Base-by-base conservation (phyloP, 2,797 vertebrate species). In the Bucorvus abyssinicus region DNA sequence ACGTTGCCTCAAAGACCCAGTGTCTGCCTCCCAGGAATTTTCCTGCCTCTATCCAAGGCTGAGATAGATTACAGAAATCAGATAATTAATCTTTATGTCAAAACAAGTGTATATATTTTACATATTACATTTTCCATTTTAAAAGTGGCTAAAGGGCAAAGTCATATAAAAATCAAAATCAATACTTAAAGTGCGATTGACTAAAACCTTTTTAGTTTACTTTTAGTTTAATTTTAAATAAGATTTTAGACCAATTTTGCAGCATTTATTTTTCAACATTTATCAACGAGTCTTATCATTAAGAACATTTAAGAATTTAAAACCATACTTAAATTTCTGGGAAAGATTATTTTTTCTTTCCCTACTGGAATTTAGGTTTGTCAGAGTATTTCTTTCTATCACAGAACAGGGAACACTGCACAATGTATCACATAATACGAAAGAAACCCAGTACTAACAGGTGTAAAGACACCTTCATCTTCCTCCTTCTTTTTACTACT, bases 81-180 rank as follows among this genome's bases (percentile, higher is more conserved):
- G 44, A 82, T 91, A 91, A 95, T 95, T 92, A 92, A 89, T 96
- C 91, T 95, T 94, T 79, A 74, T 91, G 94, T 95, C 95, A 94
- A 87, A 96, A 84, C 49, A 90, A 79, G 40, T 73, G 49, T 70
- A 56, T 87, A 36, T 91, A 69, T 88, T 96, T 96, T 95, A 94
- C 93, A 76, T 96, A 82, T 19, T 90, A 53, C 5, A 15, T 91
- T 94, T 96, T 94, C 89, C 52, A 90, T 79, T 96, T 88, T 86
- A 64, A 32, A 94, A 88, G 52, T 56, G 26, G 23, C 83, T 91
- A 76, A 90, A 93, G 83, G 94, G 90, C 77, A 88, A 88, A 89
- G 59, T 63, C 74, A 82, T 73, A 47, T 56, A 63, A 93, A 78
- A 86, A 85, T 73, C 11, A 90, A 78, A 94, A 94, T 81, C 80